A percentile compares a stretch with the other conserved stretches of the same genome.
Evolutionary conservation across 1,140 invertebrate genomes (phyloP).

Genomic region (Antheraea mylitta): DNA sequence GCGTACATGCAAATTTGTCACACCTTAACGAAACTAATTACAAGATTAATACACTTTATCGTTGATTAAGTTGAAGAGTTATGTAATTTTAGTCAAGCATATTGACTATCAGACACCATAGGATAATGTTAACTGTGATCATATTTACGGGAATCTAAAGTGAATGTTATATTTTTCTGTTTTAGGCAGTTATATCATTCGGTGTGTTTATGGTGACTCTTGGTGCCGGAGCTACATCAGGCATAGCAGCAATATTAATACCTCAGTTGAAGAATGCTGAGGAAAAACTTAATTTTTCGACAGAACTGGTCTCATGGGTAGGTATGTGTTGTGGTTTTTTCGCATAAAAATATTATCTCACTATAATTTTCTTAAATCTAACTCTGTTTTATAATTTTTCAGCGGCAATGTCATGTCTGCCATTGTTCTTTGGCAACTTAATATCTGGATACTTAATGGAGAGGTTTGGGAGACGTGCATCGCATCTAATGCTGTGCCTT

Average conservation of each 20-base stretch:
- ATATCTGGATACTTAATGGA: conserved; percentile 82
- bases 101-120: no score
- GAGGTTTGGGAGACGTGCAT: conserved; percentile 82
- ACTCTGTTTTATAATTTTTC: conserved; percentile 36
- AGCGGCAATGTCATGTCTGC: conserved; percentile 80
- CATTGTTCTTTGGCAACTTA: conserved; percentile 80
- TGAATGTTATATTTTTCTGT: conserved; percentile 19
- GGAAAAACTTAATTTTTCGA: conserved; percentile 45
- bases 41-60: no score
- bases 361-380: conserved; percentile 1
- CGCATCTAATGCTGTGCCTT: conserved; percentile 79
- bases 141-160: no score
- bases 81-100: no score
- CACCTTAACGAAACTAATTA: no score
- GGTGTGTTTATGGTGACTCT: conserved; percentile 66
- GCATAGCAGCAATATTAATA: conserved; percentile 82
- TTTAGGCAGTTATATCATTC: conserved; percentile 54
- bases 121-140: no score
- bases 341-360: neutral
- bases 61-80: no score
- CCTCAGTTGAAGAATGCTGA: conserved; percentile 77
- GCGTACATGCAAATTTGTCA: no score
- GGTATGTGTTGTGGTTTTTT: conserved; percentile 43
- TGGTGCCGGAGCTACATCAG: conserved; percentile 79
- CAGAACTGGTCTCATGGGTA: conserved; percentile 65